Percentiles rank a stretch among this genome's conserved stretches.
These are phyloP conservation scores for Steinernema feltiae DNA, from an alignment of 1,140 invertebrate species.

Conservation along the genomic window DNA sequence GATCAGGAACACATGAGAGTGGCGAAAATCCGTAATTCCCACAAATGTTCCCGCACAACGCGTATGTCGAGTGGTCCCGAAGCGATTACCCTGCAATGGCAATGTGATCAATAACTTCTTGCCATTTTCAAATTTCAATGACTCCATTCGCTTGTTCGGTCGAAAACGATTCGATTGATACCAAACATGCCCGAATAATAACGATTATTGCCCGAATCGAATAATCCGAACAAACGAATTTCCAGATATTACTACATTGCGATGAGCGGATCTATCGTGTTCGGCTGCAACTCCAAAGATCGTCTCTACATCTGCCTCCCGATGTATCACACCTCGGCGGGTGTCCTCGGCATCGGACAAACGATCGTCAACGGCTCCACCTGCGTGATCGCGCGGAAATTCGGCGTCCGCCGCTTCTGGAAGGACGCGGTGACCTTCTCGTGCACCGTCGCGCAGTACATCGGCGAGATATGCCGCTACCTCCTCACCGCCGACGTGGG, in stretches of 20 bases:
- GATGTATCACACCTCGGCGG: slow-evolving; percentile 87
- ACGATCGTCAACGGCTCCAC: slow-evolving; percentile 77
- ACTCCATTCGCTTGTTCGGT: background rate
- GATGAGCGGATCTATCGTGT: slow-evolving; percentile 46
- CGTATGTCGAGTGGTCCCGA: too few species aligned
- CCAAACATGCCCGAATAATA: too few species aligned
- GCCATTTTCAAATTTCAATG: slow-evolving; percentile 1
- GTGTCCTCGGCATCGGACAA: slow-evolving; percentile 69
- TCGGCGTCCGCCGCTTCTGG: slow-evolving; percentile 90
- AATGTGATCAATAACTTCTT: background rate
- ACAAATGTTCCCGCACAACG: too few species aligned
- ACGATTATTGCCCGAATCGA: too few species aligned
- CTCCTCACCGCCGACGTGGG: slow-evolving; percentile 75
- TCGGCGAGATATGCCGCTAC: slow-evolving; percentile 96
- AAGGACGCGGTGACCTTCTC: slow-evolving; percentile 85
- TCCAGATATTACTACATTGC: slow-evolving; percentile 53
- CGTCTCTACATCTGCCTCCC: slow-evolving; percentile 80
- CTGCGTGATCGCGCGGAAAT: slow-evolving; percentile 79
- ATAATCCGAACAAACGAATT: slow-evolving; percentile 14
- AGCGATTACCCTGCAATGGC: too few species aligned
- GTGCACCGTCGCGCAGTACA: slow-evolving; percentile 93
- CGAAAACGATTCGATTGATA: too few species aligned
- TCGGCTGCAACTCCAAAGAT: slow-evolving; percentile 68
- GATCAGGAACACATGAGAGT: too few species aligned
- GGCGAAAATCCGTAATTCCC: too few species aligned